These are phyloP conservation scores for Dryas iulia DNA, from an alignment of 1,140 invertebrate genomes.

Conservation along the genomic window DNA sequence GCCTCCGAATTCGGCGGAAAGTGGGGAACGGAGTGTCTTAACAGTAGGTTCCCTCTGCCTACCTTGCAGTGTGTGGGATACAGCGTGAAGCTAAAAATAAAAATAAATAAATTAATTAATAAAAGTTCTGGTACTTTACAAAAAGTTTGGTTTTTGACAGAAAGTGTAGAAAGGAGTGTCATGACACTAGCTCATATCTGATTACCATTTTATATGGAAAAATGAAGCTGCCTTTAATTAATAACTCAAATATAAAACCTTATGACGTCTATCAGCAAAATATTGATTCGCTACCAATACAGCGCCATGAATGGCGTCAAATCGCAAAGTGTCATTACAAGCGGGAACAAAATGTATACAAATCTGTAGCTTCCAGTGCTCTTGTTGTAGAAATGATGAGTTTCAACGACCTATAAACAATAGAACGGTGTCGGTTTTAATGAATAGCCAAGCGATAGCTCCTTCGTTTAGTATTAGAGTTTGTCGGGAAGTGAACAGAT, in stretches of 20 bases:
- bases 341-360: constrained; percentile 17
- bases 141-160: too few species aligned
- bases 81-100: too few species aligned
- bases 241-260: neutral
- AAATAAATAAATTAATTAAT: too few species aligned
- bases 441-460: constrained; percentile 6
- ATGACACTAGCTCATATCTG: too few species aligned
- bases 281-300: neutral
- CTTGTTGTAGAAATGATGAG: constrained; percentile 21
- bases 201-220: too few species aligned
- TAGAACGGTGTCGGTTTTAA: constrained; percentile 13
- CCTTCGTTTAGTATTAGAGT: constrained; percentile 3
- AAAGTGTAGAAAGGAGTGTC: too few species aligned
- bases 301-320: neutral
- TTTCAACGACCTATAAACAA: constrained; percentile 26
- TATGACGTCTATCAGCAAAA: neutral
- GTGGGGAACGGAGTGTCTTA: too few species aligned
- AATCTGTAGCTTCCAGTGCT: constrained; percentile 11
- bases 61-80: too few species aligned
- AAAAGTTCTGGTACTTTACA: too few species aligned
- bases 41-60: too few species aligned
- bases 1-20: too few species aligned
- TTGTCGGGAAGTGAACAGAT: neutral
- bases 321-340: constrained; percentile 9
- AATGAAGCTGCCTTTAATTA: too few species aligned